Percentiles rank a stretch among this genome's conserved stretches.
Evolutionary conservation across 92 coral and sea anemone species (phyloP).

Genomic region (Epizoanthus scotinus): DNA sequence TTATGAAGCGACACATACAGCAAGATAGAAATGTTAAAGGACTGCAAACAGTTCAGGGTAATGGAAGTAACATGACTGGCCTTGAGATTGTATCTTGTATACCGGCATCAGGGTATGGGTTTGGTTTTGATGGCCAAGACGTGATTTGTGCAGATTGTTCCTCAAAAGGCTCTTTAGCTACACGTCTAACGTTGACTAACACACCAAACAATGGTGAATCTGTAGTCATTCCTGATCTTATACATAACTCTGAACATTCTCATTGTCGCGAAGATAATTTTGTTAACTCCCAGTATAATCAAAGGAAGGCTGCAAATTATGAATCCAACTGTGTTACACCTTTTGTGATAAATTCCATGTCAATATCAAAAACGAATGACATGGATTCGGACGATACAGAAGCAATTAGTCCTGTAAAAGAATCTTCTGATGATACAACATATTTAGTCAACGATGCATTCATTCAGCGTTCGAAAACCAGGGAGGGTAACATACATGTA

Average conservation of each 20-base stretch:
- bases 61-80: background rate
- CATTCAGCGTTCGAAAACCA: background rate
- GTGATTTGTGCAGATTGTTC: conserved; percentile 15
- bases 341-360: background rate
- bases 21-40: conserved; percentile 1
- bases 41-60: background rate
- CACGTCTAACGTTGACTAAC: background rate
- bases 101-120: background rate
- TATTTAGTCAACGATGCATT: conserved; percentile 2
- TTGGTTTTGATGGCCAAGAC: background rate
- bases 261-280: background rate
- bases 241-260: background rate
- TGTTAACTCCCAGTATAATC: background rate
- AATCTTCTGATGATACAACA: background rate
- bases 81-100: background rate
- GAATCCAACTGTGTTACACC: background rate
- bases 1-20: conserved; percentile 1
- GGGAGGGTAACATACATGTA: too few relatives aligned
- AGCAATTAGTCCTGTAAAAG: background rate
- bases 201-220: background rate
- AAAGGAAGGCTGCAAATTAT: background rate
- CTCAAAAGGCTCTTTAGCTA: background rate
- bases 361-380: background rate
- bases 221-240: background rate
- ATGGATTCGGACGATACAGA: background rate